phyloP scores from a whole-genome alignment of 2,797 vertebrate species.

The Novumbra hubbsi region DNA sequence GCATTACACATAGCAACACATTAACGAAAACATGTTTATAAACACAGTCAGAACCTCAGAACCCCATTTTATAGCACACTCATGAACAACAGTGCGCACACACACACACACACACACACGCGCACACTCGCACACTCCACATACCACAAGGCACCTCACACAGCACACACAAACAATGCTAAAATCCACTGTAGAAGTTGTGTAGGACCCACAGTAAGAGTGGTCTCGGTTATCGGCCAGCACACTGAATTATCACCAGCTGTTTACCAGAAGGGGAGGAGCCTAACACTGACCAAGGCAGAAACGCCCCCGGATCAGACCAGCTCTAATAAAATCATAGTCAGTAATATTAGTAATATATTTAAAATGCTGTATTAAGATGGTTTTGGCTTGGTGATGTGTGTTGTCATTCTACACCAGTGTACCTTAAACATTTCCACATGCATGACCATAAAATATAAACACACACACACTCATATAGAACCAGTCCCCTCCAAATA shows the following conservation, averaged over 20 bases:
- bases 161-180: no score
- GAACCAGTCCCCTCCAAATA: conserved; percentile 21
- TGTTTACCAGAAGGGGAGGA: conserved; percentile 31
- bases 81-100: no score
- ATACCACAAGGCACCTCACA: neutral
- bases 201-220: neutral
- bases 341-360: conserved; percentile 52
- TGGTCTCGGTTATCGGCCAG: no score
- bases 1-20: conserved; percentile 28
- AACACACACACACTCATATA: conserved; percentile 21
- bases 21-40: no score
- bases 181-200: no score
- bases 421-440: conserved; percentile 7
- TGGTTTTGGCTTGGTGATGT: conserved; percentile 24
- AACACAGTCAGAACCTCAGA: neutral
- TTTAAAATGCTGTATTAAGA: neutral
- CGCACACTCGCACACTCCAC: conserved; percentile 1
- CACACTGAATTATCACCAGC: conserved; percentile 16
- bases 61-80: no score
- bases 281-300: conserved; percentile 53
- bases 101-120: neutral
- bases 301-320: conserved; percentile 39
- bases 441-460: neutral
- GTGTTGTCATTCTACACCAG: conserved; percentile 6
- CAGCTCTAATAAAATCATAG: conserved; percentile 52